Base-by-base conservation (phyloP, 2,888 invertebrate genomes). In the Sphinx pinastri region DNA sequence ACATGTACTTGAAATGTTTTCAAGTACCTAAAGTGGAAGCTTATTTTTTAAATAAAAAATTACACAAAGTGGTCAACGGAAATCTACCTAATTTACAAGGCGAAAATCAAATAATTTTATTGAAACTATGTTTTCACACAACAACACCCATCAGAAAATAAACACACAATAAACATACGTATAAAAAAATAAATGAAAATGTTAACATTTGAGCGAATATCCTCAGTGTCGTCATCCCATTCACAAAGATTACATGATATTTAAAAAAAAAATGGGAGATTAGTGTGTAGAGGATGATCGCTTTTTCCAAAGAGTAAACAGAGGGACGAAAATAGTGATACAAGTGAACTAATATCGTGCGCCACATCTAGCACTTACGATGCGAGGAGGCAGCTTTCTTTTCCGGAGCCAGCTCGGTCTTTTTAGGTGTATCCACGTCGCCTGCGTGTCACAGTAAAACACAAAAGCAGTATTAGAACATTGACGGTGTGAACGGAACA, bases 391-490 rank as follows among this genome's bases (percentile, higher is more conserved):
- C 84, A 78, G 90, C 81, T 88, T 93, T 94, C 92, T 93, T 93
- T 82, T 94, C 94, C 82, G 92, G 84, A 87, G 91, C 88, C 89
- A 89, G 89, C 88, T 93, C 94, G 87, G 84, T 81, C 89, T 91
- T 93, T 94, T 94, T 92, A 90, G 92, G 88, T 83, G 93, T 88
- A 83, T 94, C 90, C 94, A 93, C 92, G 91, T 94, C 89, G 91
- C 94, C 93, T 94, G 93, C 84, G 81, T 80, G 85, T 86, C 85
- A 88, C 88, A 82, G 88, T 88, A 90, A 91, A 92, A 93, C 89
- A 93, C 92, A 94, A 93, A 93, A 93, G 91, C 91, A 91, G 84
- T 88, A 93, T 94, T 93, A 93, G 90, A 92, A 93, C 88, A 93
- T 90, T 89, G 79, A 88, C 83, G 81, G 77, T 79, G 82, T 78